Evolutionary conservation across 1,140 invertebrate genomes (phyloP), one percentile per base, ranked within the genome.

Genomic region (Drosophila ficusphila): DNA sequence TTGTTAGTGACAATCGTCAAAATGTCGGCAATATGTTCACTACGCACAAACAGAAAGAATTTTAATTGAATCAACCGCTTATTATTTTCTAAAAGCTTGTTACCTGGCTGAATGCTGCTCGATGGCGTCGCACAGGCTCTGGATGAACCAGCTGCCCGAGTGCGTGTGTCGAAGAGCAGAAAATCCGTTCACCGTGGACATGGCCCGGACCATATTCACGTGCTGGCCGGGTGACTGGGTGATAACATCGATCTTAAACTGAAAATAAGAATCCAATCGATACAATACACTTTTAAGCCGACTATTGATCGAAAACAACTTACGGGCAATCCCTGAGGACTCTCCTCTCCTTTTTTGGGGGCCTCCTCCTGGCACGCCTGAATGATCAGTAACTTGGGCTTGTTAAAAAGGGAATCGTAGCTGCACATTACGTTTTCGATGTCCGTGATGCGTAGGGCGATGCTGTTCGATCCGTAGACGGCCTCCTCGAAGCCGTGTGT

Each of bases 81-180:
- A 4, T 21, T 3, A 4, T 7, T 3, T 4, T 6, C 21, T 9
- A 2, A 0, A 4, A 44, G 7, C 12, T 16, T 1, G 8, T 76
- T 49, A 91, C 90, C 70, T 70, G 31, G 38, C 52, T 0, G 79
- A 73, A 41, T 77, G 36, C 12, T 70, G 14, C 0, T 41, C 34
- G 0, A 90, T 65, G 11, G 61, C 47, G 11, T 88, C 70, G 51
- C 88, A 90, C 1, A 91, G 46, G 6, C 76, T 56, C 42, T 91
- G 88, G 18, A 91, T 88, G 23, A 91, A 91, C 90, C 90, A 91
- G 41, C 79, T 90, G 23, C 90, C 90, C 0, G 44, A n/a, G 4
- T 64, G 29, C 5, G 72, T 90, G 34, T 91, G 86, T 4, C 90
- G 73, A 34, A 91, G 25, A 2, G 89, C 75, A 0, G 68, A 34